These are phyloP conservation scores for Phylloscopus trochiloides DNA, from an alignment of 2,113 vertebrate species.

Conservation along the genomic window DNA sequence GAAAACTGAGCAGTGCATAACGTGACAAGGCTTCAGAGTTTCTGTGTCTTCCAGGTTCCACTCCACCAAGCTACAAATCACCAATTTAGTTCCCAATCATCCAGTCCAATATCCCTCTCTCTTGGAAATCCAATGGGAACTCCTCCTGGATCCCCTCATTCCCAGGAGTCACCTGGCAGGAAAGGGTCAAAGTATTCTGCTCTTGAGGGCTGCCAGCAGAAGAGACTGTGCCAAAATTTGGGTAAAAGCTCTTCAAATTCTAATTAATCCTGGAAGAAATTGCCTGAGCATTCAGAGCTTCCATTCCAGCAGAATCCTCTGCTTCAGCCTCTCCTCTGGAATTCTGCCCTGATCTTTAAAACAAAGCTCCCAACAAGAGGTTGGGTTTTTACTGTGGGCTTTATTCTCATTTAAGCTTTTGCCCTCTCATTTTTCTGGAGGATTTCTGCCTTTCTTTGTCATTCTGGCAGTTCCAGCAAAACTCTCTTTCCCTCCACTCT, in stretches of 20 bases:
- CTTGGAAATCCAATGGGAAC: background rate
- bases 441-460: conserved; percentile 15
- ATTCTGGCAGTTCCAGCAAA: background rate
- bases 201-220: background rate
- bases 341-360: background rate
- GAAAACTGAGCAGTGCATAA: background rate
- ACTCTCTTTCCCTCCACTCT: background rate
- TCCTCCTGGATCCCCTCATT: background rate
- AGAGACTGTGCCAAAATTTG: background rate
- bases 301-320: background rate
- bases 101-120: background rate
- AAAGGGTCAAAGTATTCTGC: background rate
- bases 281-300: background rate
- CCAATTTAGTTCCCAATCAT: background rate
- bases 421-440: background rate
- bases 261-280: background rate
- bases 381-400: background rate
- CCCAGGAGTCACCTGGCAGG: background rate
- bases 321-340: background rate
- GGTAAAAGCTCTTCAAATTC: background rate
- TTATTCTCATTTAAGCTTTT: conserved; percentile 11
- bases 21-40: background rate
- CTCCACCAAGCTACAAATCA: background rate
- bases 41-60: background rate
- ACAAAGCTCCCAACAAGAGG: background rate